Percentiles rank a stretch among this genome's conserved stretches.
Evolutionary conservation across 2,797 vertebrate genomes (phyloP).

Genomic region (Microhierax caerulescens): DNA sequence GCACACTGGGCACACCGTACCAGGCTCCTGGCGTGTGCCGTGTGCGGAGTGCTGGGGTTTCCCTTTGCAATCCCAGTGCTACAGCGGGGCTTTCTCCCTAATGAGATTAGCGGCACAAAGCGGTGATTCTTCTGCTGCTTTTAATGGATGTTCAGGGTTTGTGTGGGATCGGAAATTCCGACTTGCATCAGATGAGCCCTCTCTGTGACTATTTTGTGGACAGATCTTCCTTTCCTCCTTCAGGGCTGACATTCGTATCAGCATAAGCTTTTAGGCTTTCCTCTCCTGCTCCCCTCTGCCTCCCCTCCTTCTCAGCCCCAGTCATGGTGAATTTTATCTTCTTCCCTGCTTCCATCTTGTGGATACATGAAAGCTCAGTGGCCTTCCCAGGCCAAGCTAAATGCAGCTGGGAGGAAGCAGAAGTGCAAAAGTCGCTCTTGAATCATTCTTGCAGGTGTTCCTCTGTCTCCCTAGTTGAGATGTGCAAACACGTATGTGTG

Average conservation of each 20-base stretch:
- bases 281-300: accelerated
- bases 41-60: not conserved
- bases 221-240: not conserved
- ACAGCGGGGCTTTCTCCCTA: not conserved
- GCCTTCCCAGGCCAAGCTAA: not conserved
- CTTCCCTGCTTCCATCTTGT: not conserved
- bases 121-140: not conserved
- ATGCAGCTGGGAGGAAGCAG: not conserved
- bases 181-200: not conserved
- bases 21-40: not conserved
- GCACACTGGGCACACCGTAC: not conserved
- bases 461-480: not conserved
- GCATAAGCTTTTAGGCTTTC: not conserved
- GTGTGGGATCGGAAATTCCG: constrained; percentile 36
- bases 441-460: not conserved
- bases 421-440: not conserved
- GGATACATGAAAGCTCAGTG: accelerated
- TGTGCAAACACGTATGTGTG: accelerated
- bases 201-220: not conserved
- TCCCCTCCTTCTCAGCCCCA: not conserved
- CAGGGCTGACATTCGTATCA: not conserved
- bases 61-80: not conserved
- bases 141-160: constrained; percentile 5
- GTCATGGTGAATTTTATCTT: not conserved
- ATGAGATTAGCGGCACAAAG: constrained; percentile 25